Evolutionary conservation across 2,797 vertebrate species (phyloP).

Genomic region (Cynodonichthys magdalenae): DNA sequence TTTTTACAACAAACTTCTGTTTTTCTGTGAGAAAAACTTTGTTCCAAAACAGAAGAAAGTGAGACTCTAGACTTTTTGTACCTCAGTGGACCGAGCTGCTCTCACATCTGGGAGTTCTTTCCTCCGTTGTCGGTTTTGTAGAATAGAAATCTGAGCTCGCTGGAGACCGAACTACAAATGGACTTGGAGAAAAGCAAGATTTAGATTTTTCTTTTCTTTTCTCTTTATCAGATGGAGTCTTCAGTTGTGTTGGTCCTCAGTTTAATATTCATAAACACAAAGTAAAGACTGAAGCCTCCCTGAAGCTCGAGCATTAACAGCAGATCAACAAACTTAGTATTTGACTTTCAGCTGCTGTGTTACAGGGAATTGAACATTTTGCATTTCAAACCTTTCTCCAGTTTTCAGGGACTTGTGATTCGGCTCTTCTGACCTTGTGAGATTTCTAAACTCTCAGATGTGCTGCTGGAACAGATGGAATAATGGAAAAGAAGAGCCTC

Average conservation of each 20-base stretch:
- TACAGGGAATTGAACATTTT: conserved; percentile 65
- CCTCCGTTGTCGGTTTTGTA: conserved; percentile 41
- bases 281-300: conserved; percentile 52
- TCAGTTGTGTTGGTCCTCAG: conserved; percentile 20
- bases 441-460: conserved; percentile 52
- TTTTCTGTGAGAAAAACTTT: conserved; percentile 37
- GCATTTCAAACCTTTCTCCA: conserved; percentile 53
- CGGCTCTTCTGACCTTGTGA: conserved; percentile 35
- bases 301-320: conserved; percentile 63
- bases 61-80: conserved; percentile 28
- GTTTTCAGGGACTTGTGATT: conserved; percentile 57
- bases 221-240: conserved; percentile 15
- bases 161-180: conserved; percentile 30
- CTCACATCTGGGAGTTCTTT: conserved; percentile 36
- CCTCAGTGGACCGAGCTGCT: conserved; percentile 37
- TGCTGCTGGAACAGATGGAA: conserved; percentile 43
- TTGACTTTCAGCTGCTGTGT: conserved; percentile 60
- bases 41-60: conserved; percentile 28
- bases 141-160: conserved; percentile 27
- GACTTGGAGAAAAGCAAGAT: conserved; percentile 24
- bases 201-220: conserved; percentile 9
- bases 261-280: conserved; percentile 39
- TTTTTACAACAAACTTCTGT: conserved; percentile 41
- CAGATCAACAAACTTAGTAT: conserved; percentile 54
- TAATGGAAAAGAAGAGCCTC: conserved; percentile 38